Conservation (phyloP, 2,888 invertebrate genomes). For the Plagodis dolabraria region DNA sequence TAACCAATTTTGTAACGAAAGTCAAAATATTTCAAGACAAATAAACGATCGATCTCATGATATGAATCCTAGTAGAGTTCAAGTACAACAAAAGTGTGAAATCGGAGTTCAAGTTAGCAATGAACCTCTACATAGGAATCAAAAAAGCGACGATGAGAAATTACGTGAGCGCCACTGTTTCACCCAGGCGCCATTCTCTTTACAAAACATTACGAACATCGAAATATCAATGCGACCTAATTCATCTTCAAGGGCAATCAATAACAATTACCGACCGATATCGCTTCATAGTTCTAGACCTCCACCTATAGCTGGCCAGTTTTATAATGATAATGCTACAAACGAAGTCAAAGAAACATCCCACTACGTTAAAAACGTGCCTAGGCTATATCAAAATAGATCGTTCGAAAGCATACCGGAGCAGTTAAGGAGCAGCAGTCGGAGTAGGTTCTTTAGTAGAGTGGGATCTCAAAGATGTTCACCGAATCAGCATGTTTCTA, state of each 20-base stretch:
- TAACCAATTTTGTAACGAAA: conserved; percentile 56
- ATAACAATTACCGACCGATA: conserved; percentile 77
- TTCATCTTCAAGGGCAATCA: conserved; percentile 57
- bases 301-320: conserved; percentile 54
- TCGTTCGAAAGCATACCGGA: conserved; percentile 81
- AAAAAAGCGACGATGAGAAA: conserved; percentile 83
- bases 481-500: conserved; percentile 65
- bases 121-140: conserved; percentile 61
- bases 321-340: conserved; percentile 63
- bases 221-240: conserved; percentile 76
- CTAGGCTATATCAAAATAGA: conserved; percentile 76
- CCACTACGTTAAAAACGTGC: conserved; percentile 75
- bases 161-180: conserved; percentile 71
- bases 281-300: conserved; percentile 71
- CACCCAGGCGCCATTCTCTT: conserved; percentile 67
- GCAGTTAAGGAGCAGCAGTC: conserved; percentile 70
- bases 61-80: conserved; percentile 45
- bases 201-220: conserved; percentile 80
- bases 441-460: conserved; percentile 76
- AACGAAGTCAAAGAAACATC: conserved; percentile 77
- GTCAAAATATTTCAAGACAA: conserved; percentile 49
- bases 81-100: conserved; percentile 63
- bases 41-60: conserved; percentile 47
- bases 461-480: conserved; percentile 76
- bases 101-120: conserved; percentile 66